Conservation (phyloP, 1,140 invertebrate species). For the Trichogramma pretiosum region DNA sequence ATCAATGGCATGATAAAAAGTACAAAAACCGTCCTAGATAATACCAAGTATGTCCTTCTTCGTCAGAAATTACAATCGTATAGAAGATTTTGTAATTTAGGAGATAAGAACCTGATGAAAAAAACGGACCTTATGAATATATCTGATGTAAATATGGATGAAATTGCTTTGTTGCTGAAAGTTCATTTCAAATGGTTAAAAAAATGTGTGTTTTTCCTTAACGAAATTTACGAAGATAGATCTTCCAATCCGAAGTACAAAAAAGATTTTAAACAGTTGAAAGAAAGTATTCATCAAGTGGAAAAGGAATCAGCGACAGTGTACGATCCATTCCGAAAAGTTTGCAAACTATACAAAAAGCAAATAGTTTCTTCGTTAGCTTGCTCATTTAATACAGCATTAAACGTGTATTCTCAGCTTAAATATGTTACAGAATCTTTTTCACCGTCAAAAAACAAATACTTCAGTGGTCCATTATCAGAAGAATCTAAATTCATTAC, state of each 20-base stretch:
- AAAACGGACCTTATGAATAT: conserved; percentile 23
- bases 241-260: not conserved
- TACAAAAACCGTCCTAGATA: conserved; percentile 15
- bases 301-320: conserved; percentile 18
- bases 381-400: conserved; percentile 25
- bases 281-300: conserved; percentile 16
- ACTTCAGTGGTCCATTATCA: conserved; percentile 8
- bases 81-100: conserved; percentile 38
- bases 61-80: conserved; percentile 41
- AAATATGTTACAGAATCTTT: conserved; percentile 18
- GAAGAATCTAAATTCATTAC: conserved; percentile 23
- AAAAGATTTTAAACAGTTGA: conserved; percentile 11
- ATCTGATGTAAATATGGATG: conserved; percentile 25
- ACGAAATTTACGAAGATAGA: conserved; percentile 3
- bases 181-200: conserved; percentile 40
- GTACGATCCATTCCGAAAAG: conserved; percentile 31
- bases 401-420: conserved; percentile 19
- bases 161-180: conserved; percentile 27
- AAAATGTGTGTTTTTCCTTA: conserved; percentile 27
- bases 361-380: conserved; percentile 26
- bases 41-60: conserved; percentile 18
- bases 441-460: conserved; percentile 16
- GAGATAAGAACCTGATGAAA: conserved; percentile 21
- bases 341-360: conserved; percentile 30
- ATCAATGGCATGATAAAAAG: conserved; percentile 33